These are phyloP conservation scores for Uropetala carovei DNA, from an alignment of 2,888 invertebrate species.

Conservation along the genomic window DNA sequence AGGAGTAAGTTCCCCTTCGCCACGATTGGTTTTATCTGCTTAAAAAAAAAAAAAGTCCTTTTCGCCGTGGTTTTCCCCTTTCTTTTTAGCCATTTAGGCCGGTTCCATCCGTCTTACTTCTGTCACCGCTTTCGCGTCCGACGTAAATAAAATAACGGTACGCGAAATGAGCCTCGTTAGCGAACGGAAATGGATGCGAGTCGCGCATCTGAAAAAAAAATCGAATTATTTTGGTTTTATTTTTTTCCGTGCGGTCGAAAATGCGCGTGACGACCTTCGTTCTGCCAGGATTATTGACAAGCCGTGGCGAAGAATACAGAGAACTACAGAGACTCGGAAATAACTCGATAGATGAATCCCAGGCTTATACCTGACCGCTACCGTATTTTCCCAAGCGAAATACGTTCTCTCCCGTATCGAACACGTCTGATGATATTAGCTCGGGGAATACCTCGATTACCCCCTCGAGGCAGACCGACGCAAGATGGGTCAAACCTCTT, in stretches of 20 bases:
- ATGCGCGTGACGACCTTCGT: background rate
- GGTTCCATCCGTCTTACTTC: background rate
- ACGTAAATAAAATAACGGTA: background rate
- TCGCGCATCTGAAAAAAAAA: background rate
- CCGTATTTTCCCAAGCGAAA: background rate
- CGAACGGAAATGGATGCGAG: background rate
- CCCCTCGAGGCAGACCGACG: background rate
- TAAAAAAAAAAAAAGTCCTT: constrained; percentile 32
- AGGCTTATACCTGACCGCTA: constrained; percentile 7
- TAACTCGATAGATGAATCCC: constrained; percentile 14
- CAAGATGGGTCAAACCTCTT: background rate
- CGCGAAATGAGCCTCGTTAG: background rate
- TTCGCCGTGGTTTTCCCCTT: constrained; percentile 22
- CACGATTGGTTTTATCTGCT: constrained; percentile 47
- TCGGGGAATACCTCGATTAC: background rate
- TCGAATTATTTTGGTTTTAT: background rate
- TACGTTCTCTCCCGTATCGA: background rate
- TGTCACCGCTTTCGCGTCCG: background rate
- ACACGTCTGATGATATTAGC: background rate
- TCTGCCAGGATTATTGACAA: background rate
- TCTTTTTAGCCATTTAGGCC: constrained; percentile 22
- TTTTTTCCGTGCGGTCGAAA: background rate
- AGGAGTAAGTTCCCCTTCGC: background rate
- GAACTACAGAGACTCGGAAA: background rate
- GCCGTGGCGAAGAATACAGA: background rate